These are phyloP conservation scores for Turnix velox DNA, from an alignment of 2,113 vertebrate species.

Conservation along the genomic window DNA sequence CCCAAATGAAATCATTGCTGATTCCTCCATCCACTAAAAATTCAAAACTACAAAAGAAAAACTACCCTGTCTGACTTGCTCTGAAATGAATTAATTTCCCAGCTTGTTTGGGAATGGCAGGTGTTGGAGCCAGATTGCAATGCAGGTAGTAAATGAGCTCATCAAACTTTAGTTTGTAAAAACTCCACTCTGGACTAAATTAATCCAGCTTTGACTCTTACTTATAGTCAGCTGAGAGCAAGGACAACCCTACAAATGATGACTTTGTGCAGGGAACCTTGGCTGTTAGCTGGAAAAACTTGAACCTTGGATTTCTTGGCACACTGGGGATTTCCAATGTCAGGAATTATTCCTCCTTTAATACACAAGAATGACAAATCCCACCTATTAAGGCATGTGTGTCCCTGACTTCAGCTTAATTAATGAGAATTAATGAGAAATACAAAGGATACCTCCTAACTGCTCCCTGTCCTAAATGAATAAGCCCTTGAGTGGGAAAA, in stretches of 20 bases:
- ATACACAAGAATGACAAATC: not conserved
- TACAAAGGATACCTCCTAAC: not conserved
- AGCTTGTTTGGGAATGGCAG: not conserved
- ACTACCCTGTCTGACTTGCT: not conserved
- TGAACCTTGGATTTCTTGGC: not conserved
- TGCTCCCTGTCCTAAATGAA: fast-evolving
- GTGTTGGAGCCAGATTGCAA: conserved; percentile 3
- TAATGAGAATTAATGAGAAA: not conserved
- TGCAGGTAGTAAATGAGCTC: conserved; percentile 35
- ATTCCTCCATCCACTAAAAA: conserved; percentile 32
- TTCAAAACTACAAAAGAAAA: conserved; percentile 25
- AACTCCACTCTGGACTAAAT: not conserved
- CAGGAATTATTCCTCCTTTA: not conserved
- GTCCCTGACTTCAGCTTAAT: not conserved
- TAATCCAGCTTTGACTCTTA: not conserved
- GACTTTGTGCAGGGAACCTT: not conserved
- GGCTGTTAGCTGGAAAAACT: not conserved
- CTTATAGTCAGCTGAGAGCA: not conserved
- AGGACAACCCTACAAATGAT: not conserved
- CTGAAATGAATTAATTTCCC: conserved; percentile 40
- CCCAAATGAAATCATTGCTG: conserved; percentile 29
- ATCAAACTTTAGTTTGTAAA: not conserved
- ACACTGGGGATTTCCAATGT: not conserved
- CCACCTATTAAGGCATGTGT: fast-evolving
- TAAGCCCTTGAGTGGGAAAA: not conserved